Evolutionary conservation across 2,113 vertebrate species (phyloP).

Genomic region (Amazona guildingii): DNA sequence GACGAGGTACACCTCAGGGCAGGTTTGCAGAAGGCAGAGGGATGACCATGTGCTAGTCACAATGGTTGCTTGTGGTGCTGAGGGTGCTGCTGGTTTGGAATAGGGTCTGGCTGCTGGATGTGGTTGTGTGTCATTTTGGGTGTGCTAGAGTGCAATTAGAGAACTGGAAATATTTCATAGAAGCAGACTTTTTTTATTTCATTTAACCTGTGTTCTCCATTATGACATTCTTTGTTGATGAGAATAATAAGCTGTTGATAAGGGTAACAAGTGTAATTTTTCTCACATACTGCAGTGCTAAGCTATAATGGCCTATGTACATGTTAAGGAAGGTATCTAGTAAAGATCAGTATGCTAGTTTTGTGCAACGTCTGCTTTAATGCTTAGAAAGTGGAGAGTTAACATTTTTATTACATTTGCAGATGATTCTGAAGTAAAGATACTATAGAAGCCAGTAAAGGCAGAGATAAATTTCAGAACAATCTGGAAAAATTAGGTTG

Average conservation of each 20-base stretch:
- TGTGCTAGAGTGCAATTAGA: neutral
- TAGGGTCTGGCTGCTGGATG: neutral
- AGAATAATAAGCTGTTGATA: neutral
- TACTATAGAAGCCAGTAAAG: neutral
- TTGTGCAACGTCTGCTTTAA: neutral
- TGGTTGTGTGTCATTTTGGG: neutral
- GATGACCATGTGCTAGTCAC: accelerated
- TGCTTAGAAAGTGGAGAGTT: neutral
- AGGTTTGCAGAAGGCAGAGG: neutral
- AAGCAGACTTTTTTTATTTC: neutral
- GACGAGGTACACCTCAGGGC: neutral
- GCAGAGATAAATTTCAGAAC: neutral
- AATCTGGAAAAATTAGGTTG: neutral
- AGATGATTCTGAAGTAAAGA: neutral
- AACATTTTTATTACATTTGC: neutral
- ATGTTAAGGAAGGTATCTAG: neutral
- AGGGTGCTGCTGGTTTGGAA: neutral
- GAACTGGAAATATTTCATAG: neutral
- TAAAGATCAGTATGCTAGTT: neutral
- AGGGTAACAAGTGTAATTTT: neutral
- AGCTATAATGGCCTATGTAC: neutral
- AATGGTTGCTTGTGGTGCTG: accelerated
- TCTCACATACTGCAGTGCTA: neutral
- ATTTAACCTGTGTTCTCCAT: neutral
- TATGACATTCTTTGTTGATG: neutral